Evolutionary conservation across 2,113 vertebrate genomes (phyloP), one percentile per base, ranked within the genome.

Genomic region (Tylochromis polylepis): DNA sequence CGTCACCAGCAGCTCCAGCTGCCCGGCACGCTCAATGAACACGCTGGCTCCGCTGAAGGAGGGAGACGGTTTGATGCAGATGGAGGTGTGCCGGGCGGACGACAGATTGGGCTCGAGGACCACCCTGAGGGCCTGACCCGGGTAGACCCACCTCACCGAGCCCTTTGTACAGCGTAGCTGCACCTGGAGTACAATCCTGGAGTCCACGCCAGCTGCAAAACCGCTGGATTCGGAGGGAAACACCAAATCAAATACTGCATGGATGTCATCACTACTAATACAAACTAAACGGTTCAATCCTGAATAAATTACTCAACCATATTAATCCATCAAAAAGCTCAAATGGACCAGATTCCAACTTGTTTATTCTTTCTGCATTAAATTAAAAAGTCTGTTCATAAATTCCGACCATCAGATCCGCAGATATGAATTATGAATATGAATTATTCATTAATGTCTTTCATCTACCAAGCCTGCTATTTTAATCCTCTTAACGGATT

Each of bases 141-240:
- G 97, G 90, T 96, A 96, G 56, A 96, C 20, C 97, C 97, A 97
- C 75, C 94, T 89, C 84, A 97, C 94, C 2, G 93, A 96, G 9
- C 97, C 96, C 84, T 94, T 90, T 0, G 96, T 95, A 60, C 97
- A 97, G 85, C 96, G 95, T 46, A 97, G 94, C 10, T 90, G 95
- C 53, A 97, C 95, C 93, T 97, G 97, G 59, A 97, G 96, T 22
- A 97, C 96, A 0, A 95, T 89, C 0, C 94, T 87, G 53, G 95
- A 92, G 6, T 86, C 85, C 6, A 90, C 81, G 6, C 93, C 96
- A 58, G 88, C 94, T 59, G 91, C 87, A 84, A 96, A 72, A 22
- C 96, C 96, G 1, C 97, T 97, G 93, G 83, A 82, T 8, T 15
- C 11, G 8, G 41, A 4, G 4, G 41, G 43, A 27, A 53, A 62